Evolutionary conservation across 2,113 vertebrate species (phyloP).

Genomic region (Cacatua alba): DNA sequence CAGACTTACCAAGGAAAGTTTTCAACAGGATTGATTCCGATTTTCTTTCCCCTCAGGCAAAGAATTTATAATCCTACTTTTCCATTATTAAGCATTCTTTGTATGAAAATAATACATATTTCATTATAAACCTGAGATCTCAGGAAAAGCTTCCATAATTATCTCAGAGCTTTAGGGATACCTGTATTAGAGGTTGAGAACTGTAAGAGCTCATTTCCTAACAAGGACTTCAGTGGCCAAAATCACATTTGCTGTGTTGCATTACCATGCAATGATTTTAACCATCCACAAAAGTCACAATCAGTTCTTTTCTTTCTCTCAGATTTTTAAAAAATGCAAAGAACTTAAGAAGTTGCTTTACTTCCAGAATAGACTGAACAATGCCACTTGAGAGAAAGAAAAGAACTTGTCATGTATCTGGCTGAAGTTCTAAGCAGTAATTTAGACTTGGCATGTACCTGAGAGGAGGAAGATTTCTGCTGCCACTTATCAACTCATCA

Average conservation of each 20-base stretch:
- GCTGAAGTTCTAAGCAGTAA: not conserved
- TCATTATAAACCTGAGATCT: not conserved
- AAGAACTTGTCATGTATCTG: not conserved
- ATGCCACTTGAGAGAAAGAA: not conserved
- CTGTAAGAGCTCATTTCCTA: not conserved
- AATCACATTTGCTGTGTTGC: not conserved
- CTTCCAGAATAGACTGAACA: not conserved
- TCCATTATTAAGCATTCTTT: not conserved
- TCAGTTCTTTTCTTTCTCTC: not conserved
- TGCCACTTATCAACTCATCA: not conserved
- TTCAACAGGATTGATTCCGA: not conserved
- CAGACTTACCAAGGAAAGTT: not conserved
- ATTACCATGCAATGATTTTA: not conserved
- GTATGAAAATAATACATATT: not conserved
- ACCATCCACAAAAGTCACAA: not conserved
- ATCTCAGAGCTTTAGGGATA: not conserved
- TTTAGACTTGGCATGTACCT: not conserved
- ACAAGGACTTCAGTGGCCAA: not conserved
- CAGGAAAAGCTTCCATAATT: not conserved
- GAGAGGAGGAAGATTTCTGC: not conserved
- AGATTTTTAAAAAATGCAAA: not conserved
- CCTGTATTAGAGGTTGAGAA: not conserved
- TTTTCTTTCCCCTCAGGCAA: not conserved
- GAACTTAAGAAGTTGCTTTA: not conserved
- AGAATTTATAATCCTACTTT: not conserved